These are phyloP conservation scores for Phengaris alcon DNA, from an alignment of 2,888 invertebrate genomes.

Conservation along the genomic window DNA sequence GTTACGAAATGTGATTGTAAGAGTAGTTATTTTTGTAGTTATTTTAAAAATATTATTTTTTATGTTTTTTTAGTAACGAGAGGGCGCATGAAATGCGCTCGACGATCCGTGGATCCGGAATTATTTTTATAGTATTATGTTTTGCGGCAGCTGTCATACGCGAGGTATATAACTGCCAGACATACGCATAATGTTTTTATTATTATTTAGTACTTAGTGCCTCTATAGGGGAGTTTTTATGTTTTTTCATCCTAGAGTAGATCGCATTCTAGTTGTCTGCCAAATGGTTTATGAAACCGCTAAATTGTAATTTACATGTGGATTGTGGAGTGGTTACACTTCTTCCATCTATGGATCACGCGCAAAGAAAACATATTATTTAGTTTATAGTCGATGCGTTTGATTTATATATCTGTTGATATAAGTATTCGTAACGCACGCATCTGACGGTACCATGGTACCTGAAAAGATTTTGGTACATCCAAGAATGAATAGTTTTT, in stretches of 20 bases:
- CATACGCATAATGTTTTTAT: constrained; percentile 45
- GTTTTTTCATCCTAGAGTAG: constrained; percentile 41
- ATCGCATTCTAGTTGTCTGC: constrained; percentile 41
- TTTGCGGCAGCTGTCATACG: constrained; percentile 48
- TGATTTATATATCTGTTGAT: constrained; percentile 69
- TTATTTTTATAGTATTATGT: constrained; percentile 51
- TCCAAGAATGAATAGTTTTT: background rate
- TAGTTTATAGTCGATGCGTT: constrained; percentile 49
- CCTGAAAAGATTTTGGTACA: background rate
- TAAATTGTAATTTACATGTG: constrained; percentile 38
- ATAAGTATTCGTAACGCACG: constrained; percentile 62
- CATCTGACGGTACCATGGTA: constrained; percentile 25
- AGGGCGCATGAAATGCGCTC: constrained; percentile 53
- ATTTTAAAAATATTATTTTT: constrained; percentile 65
- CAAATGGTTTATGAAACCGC: constrained; percentile 40
- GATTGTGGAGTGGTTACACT: constrained; percentile 43
- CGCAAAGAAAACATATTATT: constrained; percentile 25
- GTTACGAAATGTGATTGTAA: constrained; percentile 57
- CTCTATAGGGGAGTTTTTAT: constrained; percentile 38
- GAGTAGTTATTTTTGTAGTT: constrained; percentile 65
- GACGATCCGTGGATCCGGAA: constrained; percentile 39
- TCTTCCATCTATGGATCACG: constrained; percentile 32
- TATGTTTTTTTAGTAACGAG: constrained; percentile 53
- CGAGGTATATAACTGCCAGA: constrained; percentile 48
- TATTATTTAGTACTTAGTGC: constrained; percentile 50